Evolutionary conservation across 1,140 invertebrate species (phyloP).

Genomic region (Drosophila suzukii): DNA sequence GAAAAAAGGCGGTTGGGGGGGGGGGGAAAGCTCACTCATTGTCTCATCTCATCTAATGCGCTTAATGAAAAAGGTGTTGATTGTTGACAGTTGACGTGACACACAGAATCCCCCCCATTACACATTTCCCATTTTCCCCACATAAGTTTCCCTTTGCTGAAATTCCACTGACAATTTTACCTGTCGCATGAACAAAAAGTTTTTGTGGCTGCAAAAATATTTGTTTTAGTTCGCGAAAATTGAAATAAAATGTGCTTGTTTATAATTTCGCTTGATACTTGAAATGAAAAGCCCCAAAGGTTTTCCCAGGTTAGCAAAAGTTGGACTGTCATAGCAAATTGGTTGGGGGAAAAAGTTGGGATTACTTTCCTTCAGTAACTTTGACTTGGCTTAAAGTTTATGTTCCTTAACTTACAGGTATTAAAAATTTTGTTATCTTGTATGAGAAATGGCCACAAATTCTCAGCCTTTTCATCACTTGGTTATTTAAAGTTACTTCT

Average conservation of each 20-base stretch:
- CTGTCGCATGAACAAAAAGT: conserved; percentile 57
- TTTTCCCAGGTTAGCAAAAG: conserved; percentile 27
- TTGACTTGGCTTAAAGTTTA: conserved; percentile 18
- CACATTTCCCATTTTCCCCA: conserved; percentile 4
- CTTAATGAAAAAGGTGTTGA: conserved; percentile 83
- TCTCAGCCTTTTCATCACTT: neutral
- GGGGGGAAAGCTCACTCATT: conserved; percentile 32
- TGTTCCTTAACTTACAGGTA: conserved; percentile 2
- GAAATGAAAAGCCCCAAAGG: conserved; percentile 49
- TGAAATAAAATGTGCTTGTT: conserved; percentile 54
- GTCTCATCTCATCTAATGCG: conserved; percentile 75
- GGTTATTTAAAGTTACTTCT: conserved; percentile 2
- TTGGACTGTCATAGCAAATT: conserved; percentile 40
- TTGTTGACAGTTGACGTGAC: conserved; percentile 70
- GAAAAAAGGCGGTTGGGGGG: conserved; percentile 2
- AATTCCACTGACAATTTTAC: conserved; percentile 49
- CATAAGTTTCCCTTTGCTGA: conserved; percentile 34
- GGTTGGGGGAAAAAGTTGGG: conserved; percentile 25
- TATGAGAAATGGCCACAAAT: conserved; percentile 2
- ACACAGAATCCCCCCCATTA: conserved; percentile 22
- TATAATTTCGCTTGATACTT: conserved; percentile 46
- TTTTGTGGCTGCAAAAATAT: conserved; percentile 54
- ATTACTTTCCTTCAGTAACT: conserved; percentile 25
- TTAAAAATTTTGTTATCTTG: conserved; percentile 23
- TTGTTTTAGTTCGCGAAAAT: conserved; percentile 70